Evolutionary conservation across 2,113 vertebrate genomes (phyloP).

Genomic region (Epinephelus cyanopodus): DNA sequence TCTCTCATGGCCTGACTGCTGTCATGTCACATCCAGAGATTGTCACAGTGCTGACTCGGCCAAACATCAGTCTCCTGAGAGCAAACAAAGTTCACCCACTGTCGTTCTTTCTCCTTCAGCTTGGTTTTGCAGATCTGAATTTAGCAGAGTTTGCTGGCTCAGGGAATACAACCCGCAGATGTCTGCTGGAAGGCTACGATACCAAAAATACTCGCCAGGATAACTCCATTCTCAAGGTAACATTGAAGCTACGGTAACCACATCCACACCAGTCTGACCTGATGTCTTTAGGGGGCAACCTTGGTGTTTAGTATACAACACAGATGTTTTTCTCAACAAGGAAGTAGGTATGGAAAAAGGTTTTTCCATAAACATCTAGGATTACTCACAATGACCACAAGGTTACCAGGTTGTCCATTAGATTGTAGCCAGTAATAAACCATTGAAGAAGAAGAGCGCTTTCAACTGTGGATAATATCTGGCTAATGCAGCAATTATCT

Average conservation of each 20-base stretch:
- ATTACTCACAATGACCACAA: not conserved
- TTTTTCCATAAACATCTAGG: conserved; percentile 20
- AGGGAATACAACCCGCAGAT: conserved; percentile 94
- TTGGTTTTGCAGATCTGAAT: conserved; percentile 98
- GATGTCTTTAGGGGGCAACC: not conserved
- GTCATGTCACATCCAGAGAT: conserved; percentile 6
- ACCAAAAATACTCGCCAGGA: conserved; percentile 99
- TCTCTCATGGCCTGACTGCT: not conserved
- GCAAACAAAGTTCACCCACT: conserved; percentile 20
- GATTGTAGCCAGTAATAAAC: not conserved
- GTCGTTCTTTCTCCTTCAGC: conserved; percentile 81
- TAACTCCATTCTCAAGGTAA: conserved; percentile 99
- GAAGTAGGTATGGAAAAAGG: not conserved
- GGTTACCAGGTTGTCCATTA: not conserved
- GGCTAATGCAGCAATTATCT: not conserved
- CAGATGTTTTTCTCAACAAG: not conserved
- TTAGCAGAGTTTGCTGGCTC: conserved; percentile 98
- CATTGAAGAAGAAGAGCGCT: not conserved
- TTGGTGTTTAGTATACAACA: conserved; percentile 16
- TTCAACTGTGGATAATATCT: not conserved
- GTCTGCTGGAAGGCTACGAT: conserved; percentile 98
- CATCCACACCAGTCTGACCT: not conserved
- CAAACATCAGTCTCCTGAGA: not conserved
- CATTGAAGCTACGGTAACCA: conserved; percentile 2
- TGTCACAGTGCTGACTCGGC: conserved; percentile 23